Percentiles rank a stretch among this genome's conserved stretches.
Conservation (phyloP, 2,113 vertebrate genomes). For the Syngnathus scovelli region DNA sequence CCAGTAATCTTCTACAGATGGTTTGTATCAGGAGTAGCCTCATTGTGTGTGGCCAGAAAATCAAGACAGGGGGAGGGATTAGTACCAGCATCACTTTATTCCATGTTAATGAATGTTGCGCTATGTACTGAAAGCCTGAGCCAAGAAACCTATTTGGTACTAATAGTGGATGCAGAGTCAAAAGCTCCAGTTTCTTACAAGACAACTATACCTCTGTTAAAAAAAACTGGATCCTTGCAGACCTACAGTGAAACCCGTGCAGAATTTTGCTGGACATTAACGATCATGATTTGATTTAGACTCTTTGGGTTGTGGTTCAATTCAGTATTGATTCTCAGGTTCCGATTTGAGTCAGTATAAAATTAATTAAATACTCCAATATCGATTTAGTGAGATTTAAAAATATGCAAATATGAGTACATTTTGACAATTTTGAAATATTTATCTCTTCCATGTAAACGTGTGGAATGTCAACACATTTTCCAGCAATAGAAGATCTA, state of each 20-base stretch:
- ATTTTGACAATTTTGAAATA: no score
- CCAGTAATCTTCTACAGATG: conserved; percentile 53
- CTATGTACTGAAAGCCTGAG: conserved; percentile 9
- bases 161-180: not conserved
- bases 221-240: conserved; percentile 1
- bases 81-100: conserved; percentile 32
- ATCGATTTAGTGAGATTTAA: no score
- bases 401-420: no score
- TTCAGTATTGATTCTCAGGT: no score
- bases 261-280: no score
- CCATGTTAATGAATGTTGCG: conserved; percentile 38
- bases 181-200: not conserved
- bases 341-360: no score
- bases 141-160: conserved; percentile 16
- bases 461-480: no score
- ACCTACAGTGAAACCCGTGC: not conserved
- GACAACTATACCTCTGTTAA: not conserved
- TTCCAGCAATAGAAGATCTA: no score
- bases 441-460: no score
- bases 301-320: no score
- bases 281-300: no score
- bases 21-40: conserved; percentile 43
- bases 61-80: conserved; percentile 14
- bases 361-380: no score
- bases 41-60: conserved; percentile 36